Evolutionary conservation across 2,797 vertebrate species (phyloP).

Genomic region (Dendrocincla fuliginosa): DNA sequence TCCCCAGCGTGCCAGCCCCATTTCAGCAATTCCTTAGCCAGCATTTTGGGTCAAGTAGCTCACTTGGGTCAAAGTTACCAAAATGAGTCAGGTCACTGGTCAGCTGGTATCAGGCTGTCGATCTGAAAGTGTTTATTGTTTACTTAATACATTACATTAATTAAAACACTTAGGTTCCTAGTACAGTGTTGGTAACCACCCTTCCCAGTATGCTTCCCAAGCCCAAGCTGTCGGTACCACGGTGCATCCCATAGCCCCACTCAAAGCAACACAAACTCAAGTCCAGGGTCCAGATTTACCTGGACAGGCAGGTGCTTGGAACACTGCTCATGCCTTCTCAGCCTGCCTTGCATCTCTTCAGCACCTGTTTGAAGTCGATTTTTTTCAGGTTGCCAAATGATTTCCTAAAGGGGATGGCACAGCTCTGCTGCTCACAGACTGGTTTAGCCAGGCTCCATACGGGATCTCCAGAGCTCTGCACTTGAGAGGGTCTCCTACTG

Average conservation of each 20-base stretch:
- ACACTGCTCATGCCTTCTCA: neutral
- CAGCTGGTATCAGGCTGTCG: neutral
- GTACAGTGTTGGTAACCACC: neutral
- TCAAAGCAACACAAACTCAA: neutral
- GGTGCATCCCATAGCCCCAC: neutral
- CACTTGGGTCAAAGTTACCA: neutral
- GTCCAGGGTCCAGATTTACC: neutral
- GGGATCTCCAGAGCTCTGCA: neutral
- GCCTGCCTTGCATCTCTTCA: neutral
- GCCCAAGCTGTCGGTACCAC: neutral
- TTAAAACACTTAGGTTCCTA: constrained; percentile 8
- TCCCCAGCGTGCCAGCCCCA: neutral
- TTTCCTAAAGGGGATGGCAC: neutral
- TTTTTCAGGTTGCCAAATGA: neutral
- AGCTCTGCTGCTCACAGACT: neutral
- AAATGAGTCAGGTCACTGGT: neutral
- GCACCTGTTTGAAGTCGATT: rapidly evolving
- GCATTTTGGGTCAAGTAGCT: neutral
- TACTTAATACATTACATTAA: constrained; percentile 21
- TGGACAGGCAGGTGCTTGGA: neutral
- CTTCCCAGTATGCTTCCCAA: neutral
- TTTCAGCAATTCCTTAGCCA: neutral
- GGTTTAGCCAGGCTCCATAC: neutral
- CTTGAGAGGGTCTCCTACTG: neutral
- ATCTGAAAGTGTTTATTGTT: constrained; percentile 65